Percentiles rank a stretch among this genome's conserved stretches.
Evolutionary conservation across 2,797 vertebrate genomes (phyloP).

Genomic region (Phalanger gymnotis): DNA sequence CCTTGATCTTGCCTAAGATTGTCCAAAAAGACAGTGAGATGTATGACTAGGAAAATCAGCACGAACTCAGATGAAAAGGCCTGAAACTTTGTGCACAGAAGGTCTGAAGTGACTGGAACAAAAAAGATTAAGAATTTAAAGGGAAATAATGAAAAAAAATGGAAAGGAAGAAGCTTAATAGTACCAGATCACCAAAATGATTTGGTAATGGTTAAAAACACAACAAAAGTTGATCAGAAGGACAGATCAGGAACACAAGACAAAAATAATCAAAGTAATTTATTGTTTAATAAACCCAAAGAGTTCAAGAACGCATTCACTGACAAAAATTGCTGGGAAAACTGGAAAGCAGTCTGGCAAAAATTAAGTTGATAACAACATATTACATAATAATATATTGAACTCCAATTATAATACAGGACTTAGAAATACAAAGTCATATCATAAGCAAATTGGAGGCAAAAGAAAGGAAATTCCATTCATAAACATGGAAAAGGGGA

Average conservation of each 20-base stretch:
- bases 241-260: background rate
- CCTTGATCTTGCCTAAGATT: background rate
- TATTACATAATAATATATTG: background rate
- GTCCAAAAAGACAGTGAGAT: background rate
- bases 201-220: background rate
- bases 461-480: background rate
- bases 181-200: background rate
- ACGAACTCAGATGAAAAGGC: background rate
- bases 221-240: background rate
- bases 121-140: background rate
- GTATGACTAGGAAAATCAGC: background rate
- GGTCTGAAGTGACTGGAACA: background rate
- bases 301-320: background rate
- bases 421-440: background rate
- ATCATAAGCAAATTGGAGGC: background rate
- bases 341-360: background rate
- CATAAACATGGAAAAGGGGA: background rate
- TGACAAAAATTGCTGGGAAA: background rate
- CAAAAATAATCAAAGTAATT: background rate
- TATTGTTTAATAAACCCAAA: background rate
- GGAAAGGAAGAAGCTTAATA: background rate
- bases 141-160: background rate
- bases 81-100: background rate
- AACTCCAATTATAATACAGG: background rate
- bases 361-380: background rate